Conservation (phyloP, 1,140 invertebrate species). For the Drosophila nikananu region DNA sequence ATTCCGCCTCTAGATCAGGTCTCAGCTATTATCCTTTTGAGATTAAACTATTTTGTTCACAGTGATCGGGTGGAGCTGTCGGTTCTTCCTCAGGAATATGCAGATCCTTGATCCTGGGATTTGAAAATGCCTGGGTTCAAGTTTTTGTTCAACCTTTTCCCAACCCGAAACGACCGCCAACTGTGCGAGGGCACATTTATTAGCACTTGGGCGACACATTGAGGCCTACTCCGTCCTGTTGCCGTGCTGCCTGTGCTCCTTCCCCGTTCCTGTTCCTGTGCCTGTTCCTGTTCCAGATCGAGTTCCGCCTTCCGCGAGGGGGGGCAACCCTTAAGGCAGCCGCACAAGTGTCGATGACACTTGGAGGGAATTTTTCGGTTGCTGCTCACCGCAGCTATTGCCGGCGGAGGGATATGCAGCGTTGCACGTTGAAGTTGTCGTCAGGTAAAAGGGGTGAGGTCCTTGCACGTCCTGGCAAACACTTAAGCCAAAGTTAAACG, state of each 20-base stretch:
- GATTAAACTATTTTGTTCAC: slow-evolving; percentile 40
- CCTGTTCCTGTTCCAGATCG: slow-evolving; percentile 22
- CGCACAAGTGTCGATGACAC: slow-evolving; percentile 83
- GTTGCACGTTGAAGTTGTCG: slow-evolving; percentile 47
- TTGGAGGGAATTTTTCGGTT: slow-evolving; percentile 72
- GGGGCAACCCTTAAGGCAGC: slow-evolving; percentile 74
- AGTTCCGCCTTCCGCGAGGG: slow-evolving; percentile 26
- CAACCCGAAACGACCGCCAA: slow-evolving; percentile 57
- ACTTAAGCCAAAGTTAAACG: slow-evolving; percentile 83
- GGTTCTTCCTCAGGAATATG: slow-evolving; percentile 5
- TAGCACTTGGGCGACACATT: slow-evolving; percentile 81
- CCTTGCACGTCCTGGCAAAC: slow-evolving; percentile 74
- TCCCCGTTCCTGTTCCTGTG: slow-evolving; percentile 25
- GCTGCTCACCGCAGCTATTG: slow-evolving; percentile 53
- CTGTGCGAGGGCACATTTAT: slow-evolving; percentile 79
- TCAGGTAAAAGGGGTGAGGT: slow-evolving; percentile 54
- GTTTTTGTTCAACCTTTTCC: slow-evolving; percentile 12
- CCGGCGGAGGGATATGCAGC: slow-evolving; percentile 62
- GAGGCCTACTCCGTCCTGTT: slow-evolving; percentile 44
- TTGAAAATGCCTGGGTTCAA: slow-evolving; percentile 5
- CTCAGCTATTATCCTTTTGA: slow-evolving; percentile 30
- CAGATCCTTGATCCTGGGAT: slow-evolving; percentile 39
- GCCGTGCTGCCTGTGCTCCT: slow-evolving; percentile 10
- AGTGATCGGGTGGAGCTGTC: slow-evolving; percentile 43
- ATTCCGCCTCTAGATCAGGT: slow-evolving; percentile 50